phyloP scores from a whole-genome alignment of 1,140 invertebrate species.

The Pteromalus puparum region DNA sequence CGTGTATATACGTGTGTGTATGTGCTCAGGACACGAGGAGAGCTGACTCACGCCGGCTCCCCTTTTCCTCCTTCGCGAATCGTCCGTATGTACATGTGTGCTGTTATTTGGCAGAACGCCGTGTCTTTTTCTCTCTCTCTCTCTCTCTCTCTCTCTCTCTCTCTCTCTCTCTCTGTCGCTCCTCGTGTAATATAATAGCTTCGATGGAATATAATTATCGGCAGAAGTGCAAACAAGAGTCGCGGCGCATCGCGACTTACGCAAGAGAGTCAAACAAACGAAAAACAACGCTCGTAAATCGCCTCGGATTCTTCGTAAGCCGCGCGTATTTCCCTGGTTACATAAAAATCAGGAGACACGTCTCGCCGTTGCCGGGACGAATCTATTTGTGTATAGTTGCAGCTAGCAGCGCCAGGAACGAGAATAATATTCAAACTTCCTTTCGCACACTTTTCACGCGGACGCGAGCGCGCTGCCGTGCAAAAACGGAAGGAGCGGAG shows the following conservation, averaged over 20 bases:
- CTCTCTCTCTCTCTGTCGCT: not conserved
- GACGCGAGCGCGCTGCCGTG: no score
- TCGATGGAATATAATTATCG: not conserved
- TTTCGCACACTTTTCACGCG: not conserved
- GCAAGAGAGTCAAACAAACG: not conserved
- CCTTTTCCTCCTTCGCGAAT: conserved; percentile 44
- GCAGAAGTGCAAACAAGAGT: not conserved
- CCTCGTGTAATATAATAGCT: not conserved
- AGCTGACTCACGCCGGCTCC: conserved; percentile 48
- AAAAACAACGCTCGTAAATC: not conserved
- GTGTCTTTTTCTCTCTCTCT: not conserved
- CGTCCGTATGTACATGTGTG: not conserved
- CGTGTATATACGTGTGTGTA: no score
- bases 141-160: not conserved
- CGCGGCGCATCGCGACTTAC: not conserved
- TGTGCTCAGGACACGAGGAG: conserved; percentile 25
- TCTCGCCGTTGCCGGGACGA: not conserved
- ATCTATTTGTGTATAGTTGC: no score
- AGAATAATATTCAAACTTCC: not conserved
- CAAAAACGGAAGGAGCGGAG: not conserved
- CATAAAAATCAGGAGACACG: not conserved
- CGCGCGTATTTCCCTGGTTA: not conserved
- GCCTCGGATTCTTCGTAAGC: not conserved
- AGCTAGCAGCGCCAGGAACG: no score
- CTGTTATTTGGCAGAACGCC: not conserved